Base-by-base conservation (phyloP, 37 sponge, comb jelly and placozoan genomes). In the Haliclona indistincta region DNA sequence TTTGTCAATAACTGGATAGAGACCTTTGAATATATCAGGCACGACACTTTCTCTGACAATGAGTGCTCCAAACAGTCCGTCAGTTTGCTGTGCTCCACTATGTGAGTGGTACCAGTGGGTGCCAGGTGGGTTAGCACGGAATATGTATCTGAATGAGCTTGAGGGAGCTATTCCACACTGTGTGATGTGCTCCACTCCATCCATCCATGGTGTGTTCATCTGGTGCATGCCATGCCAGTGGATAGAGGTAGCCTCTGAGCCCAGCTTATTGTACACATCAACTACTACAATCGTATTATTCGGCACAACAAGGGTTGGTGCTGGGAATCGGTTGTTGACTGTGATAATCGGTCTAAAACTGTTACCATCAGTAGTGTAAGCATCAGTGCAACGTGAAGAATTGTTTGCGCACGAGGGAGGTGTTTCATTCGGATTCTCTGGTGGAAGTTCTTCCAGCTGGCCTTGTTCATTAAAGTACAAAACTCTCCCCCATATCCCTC, bases 101-200 rank as follows among this genome's bases (percentile, higher is more conserved):
- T 93, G 93, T 1, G 93, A 80, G 43, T 93, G 93, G 65, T 93
- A 93, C 93, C 93, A 93, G 65, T 80, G 81, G 22, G 93, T 93
- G 0, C 93, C 93, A 34, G 85, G 41, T 23, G 79, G 85, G 5
- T 15, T 25, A 5, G 88, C 88, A 39, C 61, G 66, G 56, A 93
- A 93, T 3, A 55, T 71, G 65, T 93, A 93, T 15, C 54, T 67
- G 41, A 84, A 93, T 15, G 49, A 35, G 37, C 72, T 65, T 1
- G 53, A 74, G 2, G 93, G 73, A 13, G 4, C 28, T 19, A 93
- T 93, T 8, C 81, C 85, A 34, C 80, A 70, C 34, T 93, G 93
- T 11, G 93, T 74, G 23, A 93, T 44, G 3, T 66, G 64, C 1
- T 71, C 85, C 4, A 88, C 93, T 20, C 93, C 93, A 74, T 93